These are phyloP conservation scores for Dermatophagoides farinae DNA, from an alignment of 1,140 invertebrate genomes.

Conservation along the genomic window DNA sequence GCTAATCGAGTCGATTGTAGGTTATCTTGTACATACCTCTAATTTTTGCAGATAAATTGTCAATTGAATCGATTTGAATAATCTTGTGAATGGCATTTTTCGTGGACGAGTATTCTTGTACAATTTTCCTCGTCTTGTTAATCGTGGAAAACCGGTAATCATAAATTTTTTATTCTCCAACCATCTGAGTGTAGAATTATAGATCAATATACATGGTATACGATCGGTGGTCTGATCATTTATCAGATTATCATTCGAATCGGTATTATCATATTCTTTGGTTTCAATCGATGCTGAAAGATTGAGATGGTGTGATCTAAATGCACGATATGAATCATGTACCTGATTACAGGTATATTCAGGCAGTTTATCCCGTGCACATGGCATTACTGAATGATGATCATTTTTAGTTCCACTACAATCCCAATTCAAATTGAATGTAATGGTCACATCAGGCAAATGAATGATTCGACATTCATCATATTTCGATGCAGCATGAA, in stretches of 20 bases:
- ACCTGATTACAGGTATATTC: constrained; percentile 89
- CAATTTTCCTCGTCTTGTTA: constrained; percentile 64
- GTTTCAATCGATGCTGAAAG: constrained; percentile 73
- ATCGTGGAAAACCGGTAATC: constrained; percentile 78
- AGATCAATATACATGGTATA: constrained; percentile 54
- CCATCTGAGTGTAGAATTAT: constrained; percentile 74
- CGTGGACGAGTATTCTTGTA: constrained; percentile 62
- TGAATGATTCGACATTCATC: constrained; percentile 83
- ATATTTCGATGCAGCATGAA: constrained; percentile 91
- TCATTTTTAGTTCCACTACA: constrained; percentile 81
- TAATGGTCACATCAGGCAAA: constrained; percentile 56
- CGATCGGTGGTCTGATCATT: constrained; percentile 1
- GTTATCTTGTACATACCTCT: constrained; percentile 8
- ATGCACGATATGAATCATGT: constrained; percentile 51
- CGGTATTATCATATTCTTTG: constrained; percentile 28
- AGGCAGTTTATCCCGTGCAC: constrained; percentile 84
- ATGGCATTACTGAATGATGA: constrained; percentile 86
- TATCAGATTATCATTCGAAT: not conserved
- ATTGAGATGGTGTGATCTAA: constrained; percentile 79
- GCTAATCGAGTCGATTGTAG: not conserved
- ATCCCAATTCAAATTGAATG: constrained; percentile 66
- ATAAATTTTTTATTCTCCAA: constrained; percentile 88
- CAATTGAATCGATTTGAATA: constrained; percentile 38
- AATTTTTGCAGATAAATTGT: constrained; percentile 20
- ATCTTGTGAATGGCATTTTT: constrained; percentile 74